Percentiles rank a stretch among this genome's conserved stretches.
Evolutionary conservation across 2,113 vertebrate genomes (phyloP).

Genomic region (Hiodon tergisus): DNA sequence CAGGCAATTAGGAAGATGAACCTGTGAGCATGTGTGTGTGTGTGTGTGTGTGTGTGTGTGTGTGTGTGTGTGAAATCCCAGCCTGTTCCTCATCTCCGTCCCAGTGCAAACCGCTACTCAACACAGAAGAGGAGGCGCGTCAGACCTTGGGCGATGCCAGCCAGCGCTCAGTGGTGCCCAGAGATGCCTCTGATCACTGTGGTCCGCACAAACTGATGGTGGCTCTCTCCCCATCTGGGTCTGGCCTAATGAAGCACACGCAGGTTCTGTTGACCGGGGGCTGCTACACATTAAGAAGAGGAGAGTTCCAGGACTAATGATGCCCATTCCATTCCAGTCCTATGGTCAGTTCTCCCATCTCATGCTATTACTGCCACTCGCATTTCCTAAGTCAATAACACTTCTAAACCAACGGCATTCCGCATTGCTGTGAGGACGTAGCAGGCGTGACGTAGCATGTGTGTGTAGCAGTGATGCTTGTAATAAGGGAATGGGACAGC

Average conservation of each 20-base stretch:
- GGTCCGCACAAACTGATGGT: not conserved
- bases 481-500: too few relatives aligned
- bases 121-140: slow-evolving; percentile 18
- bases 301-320: slow-evolving; percentile 21
- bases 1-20: not conserved
- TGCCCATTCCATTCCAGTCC: not conserved
- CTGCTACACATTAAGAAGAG: slow-evolving; percentile 25
- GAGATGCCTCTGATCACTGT: not conserved
- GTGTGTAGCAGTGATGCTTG: too few relatives aligned
- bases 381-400: too few relatives aligned
- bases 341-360: not conserved
- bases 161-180: slow-evolving; percentile 9
- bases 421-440: too few relatives aligned
- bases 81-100: not conserved
- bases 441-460: too few relatives aligned
- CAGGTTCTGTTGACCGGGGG: slow-evolving; percentile 23
- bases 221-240: slow-evolving; percentile 28
- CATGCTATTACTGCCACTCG: too few relatives aligned
- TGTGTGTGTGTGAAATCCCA: not conserved
- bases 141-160: slow-evolving; percentile 27
- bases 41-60: not conserved
- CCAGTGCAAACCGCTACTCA: slow-evolving; percentile 30
- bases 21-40: not conserved
- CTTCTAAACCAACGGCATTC: too few relatives aligned
- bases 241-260: slow-evolving; percentile 31